Evolutionary conservation across 2,888 invertebrate species (phyloP).

Genomic region (Mythimna albipuncta): DNA sequence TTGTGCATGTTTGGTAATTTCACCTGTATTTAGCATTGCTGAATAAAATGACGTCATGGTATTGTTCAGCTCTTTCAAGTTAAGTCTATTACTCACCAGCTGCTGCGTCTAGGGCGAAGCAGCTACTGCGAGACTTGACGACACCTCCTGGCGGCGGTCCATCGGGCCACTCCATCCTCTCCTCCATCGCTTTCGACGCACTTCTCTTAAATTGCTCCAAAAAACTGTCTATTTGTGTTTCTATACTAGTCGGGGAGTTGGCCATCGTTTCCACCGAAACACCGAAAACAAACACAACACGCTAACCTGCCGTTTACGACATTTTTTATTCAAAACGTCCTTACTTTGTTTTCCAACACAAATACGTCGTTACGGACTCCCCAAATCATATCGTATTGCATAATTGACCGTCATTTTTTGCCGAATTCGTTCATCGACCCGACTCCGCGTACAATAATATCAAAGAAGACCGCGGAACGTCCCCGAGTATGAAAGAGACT

Average conservation of each 20-base stretch:
- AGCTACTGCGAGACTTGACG: conserved; percentile 88
- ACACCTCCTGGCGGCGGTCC: conserved; percentile 85
- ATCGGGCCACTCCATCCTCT: conserved; percentile 89
- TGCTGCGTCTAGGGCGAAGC: conserved; percentile 85
- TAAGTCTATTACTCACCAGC: conserved; percentile 78
- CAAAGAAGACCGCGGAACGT: conserved; percentile 81
- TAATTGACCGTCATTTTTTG: conserved; percentile 74
- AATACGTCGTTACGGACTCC: conserved; percentile 58
- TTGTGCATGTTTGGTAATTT: conserved; percentile 15
- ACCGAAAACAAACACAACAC: conserved; percentile 88
- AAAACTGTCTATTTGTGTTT: conserved; percentile 96
- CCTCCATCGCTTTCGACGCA: conserved; percentile 94
- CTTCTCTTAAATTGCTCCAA: conserved; percentile 95
- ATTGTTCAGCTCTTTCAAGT: conserved; percentile 5
- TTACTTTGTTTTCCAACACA: conserved; percentile 64
- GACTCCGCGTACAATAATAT: conserved; percentile 77
- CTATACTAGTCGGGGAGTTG: conserved; percentile 93
- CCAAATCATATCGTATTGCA: conserved; percentile 69
- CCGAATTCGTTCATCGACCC: conserved; percentile 81
- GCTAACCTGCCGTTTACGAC: conserved; percentile 75
- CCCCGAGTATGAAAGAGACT: conserved; percentile 80
- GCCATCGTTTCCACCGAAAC: conserved; percentile 91
- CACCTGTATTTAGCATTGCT: neutral
- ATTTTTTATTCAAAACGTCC: conserved; percentile 73
- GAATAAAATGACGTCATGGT: conserved; percentile 32